These are phyloP conservation scores for Anolis sagrei DNA, from an alignment of 2,113 vertebrate species.

Conservation along the genomic window DNA sequence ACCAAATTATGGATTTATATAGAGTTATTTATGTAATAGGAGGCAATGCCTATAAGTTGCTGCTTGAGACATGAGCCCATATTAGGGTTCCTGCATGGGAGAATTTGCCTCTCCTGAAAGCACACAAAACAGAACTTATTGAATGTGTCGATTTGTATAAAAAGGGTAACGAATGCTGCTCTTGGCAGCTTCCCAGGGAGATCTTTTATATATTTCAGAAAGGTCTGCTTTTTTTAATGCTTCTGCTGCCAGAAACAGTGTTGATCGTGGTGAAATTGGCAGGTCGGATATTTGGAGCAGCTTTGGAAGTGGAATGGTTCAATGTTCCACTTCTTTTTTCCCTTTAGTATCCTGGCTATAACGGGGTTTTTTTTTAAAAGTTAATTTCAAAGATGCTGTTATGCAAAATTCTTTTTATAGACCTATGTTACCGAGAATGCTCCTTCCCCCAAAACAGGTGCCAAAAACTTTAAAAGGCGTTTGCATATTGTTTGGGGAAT, in stretches of 20 bases:
- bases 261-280: neutral
- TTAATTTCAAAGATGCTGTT: neutral
- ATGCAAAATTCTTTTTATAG: neutral
- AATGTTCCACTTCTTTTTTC: neutral
- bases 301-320: neutral
- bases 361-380: neutral
- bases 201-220: constrained; percentile 60
- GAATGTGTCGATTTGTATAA: constrained; percentile 38
- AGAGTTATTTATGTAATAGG: constrained; percentile 13
- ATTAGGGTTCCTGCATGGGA: neutral
- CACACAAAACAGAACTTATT: constrained; percentile 33
- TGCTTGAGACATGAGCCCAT: constrained; percentile 6
- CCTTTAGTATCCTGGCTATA: neutral
- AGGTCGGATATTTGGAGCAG: neutral
- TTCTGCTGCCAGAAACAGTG: constrained; percentile 51
- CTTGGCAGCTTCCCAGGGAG: constrained; percentile 56
- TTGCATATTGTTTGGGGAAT: neutral
- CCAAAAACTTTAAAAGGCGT: neutral
- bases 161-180: constrained; percentile 61
- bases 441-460: neutral
- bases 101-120: constrained; percentile 13
- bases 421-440: neutral
- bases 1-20: constrained; percentile 24
- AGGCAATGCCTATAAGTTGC: neutral
- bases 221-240: constrained; percentile 16